phyloP scores from a whole-genome alignment of 2,113 vertebrate species.

The Nesoenas mayeri region DNA sequence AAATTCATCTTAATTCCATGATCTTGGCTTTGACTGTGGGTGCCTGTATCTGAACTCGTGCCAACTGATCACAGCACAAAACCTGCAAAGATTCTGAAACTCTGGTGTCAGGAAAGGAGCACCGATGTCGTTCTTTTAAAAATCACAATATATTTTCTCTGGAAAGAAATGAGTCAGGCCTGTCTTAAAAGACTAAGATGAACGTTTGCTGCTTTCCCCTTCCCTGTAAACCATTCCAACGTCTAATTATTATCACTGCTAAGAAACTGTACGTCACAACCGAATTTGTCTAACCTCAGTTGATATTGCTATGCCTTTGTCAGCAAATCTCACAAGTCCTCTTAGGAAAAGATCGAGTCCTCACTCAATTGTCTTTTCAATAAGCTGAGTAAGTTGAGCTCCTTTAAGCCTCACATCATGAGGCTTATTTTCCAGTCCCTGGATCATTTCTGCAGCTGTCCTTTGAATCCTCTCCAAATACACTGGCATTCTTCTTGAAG shows the following conservation, averaged over 20 bases:
- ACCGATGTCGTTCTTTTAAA: not conserved
- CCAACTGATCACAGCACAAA: not conserved
- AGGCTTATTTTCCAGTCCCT: constrained; percentile 63
- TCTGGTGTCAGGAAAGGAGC: not conserved
- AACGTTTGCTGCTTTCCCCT: not conserved
- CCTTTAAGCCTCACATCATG: constrained; percentile 60
- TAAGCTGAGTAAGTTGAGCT: constrained; percentile 59
- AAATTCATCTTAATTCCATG: not conserved
- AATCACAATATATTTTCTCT: not conserved
- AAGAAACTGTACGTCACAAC: not conserved
- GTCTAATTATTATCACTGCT: not conserved
- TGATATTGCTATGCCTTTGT: constrained; percentile 32
- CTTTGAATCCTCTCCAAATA: constrained; percentile 64
- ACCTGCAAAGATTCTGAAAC: not conserved
- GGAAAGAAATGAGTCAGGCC: not conserved
- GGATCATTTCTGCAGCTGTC: constrained; percentile 66
- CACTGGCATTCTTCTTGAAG: constrained; percentile 52
- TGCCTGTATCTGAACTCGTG: not conserved
- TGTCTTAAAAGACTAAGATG: not conserved
- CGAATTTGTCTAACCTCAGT: constrained; percentile 22
- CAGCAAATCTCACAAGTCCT: constrained; percentile 51
- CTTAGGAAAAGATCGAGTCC: constrained; percentile 42
- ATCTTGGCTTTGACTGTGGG: not conserved
- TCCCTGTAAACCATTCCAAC: not conserved
- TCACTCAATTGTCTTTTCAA: constrained; percentile 57